Base-by-base conservation (phyloP, 2,888 invertebrate species). In the Philopedon plagiatum region DNA sequence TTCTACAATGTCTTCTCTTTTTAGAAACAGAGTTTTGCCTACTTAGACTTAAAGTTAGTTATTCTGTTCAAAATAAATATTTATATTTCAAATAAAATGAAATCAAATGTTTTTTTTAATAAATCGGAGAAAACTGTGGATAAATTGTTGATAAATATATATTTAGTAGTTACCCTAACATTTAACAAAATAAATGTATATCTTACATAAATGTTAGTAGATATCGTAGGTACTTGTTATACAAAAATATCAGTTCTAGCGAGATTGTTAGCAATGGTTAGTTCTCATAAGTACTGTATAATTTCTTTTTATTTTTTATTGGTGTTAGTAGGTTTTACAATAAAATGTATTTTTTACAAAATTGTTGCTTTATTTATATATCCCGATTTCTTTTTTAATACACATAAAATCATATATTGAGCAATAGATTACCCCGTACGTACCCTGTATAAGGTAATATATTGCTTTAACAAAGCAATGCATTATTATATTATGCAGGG, bases 221-320 rank as follows among this genome's bases (percentile, higher is more conserved):
- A 72, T 67, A 72, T 54, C 49, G 63, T 68, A 69, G 73, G 64
- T 69, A 69, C 63, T 73, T 73, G 73, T 73, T 69, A 73, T 73
- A 73, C 73, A 69, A 73, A 71, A 69, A 68, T 73, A 68, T 73
- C 73, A 69, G 62, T 67, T 60, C 67, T 73, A 73, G 73, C 61
- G 56, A 34, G 57, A 61, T 66, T 73, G 56, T 65, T 70, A 70
- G 65, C 37, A 44, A 64, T 21, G 18, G 21, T 37, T 63, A 51
- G 34, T 18, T 11, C 9, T 34, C 26, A 8, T 54, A 32, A 39
- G 23, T 13, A 54, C 11, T 19, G 19, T 67, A 46, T 37, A 29
- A 11, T 70, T 58, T 44, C 4, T 56, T 37, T 65, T 65, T 56
- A 44, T 39, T 57, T 71, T 71, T 29, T 61, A 67, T 62, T 44